Percentiles rank a stretch among this genome's conserved stretches.
phyloP scores from a whole-genome alignment of 1,140 invertebrate genomes.

The Nixonia krombeini region DNA sequence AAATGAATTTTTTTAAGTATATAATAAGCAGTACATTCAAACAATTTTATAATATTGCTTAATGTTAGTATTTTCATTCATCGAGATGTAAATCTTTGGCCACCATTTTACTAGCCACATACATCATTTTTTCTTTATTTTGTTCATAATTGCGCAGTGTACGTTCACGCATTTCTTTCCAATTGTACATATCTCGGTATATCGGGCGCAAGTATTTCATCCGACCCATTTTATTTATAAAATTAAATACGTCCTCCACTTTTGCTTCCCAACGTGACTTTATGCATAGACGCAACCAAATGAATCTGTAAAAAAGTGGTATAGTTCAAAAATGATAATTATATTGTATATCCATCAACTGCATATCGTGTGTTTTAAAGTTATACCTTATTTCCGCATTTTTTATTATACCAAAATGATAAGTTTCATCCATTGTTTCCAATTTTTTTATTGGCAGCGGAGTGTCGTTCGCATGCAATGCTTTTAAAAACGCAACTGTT shows the following conservation, averaged over 20 bases:
- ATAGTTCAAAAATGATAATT: conserved; percentile 5
- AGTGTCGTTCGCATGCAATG: conserved; percentile 75
- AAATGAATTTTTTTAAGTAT: no score
- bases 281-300: conserved; percentile 85
- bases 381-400: conserved; percentile 86
- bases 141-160: conserved; percentile 82
- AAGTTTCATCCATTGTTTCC: conserved; percentile 76
- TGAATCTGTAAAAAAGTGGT: conserved; percentile 75
- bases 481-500: conserved; percentile 80
- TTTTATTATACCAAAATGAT: conserved; percentile 77
- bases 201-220: conserved; percentile 93
- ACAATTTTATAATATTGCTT: no score
- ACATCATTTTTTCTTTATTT: conserved; percentile 86
- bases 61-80: no score
- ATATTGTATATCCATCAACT: background rate
- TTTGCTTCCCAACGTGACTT: conserved; percentile 79
- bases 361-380: background rate
- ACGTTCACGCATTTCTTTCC: conserved; percentile 78
- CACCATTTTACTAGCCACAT: conserved; percentile 80
- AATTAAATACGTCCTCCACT: conserved; percentile 78
- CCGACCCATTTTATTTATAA: conserved; percentile 87
- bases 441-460: conserved; percentile 75
- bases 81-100: conserved; percentile 83
- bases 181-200: conserved; percentile 87
- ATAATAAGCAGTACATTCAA: no score